Evolutionary conservation across 2,888 invertebrate species (phyloP).

Genomic region (Trissonchulus sp.): DNA sequence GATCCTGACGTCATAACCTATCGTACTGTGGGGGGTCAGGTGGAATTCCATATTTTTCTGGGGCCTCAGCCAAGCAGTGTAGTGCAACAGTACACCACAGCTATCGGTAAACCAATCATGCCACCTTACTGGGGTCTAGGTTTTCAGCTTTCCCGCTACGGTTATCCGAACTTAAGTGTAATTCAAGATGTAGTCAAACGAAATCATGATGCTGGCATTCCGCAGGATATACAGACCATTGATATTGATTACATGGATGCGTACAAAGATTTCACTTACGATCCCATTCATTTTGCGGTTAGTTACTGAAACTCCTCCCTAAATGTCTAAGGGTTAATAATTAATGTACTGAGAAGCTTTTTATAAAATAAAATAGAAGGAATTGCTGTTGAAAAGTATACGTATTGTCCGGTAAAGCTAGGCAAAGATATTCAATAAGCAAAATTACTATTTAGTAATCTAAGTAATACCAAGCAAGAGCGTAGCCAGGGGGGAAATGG

Average conservation of each 20-base stretch:
- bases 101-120: conserved; percentile 21
- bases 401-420: too few species aligned
- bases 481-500: too few species aligned
- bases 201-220: conserved; percentile 51
- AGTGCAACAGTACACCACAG: conserved; percentile 40
- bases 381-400: too few species aligned
- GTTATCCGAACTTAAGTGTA: conserved; percentile 36
- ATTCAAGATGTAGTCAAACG: conserved; percentile 45
- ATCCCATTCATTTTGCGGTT: conserved; percentile 55
- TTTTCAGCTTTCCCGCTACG: conserved; percentile 27
- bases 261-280: conserved; percentile 71
- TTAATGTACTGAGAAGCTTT: too few species aligned
- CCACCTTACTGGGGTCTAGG: conserved; percentile 30
- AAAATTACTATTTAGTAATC: too few species aligned
- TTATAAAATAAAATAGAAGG: too few species aligned
- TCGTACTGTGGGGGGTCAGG: conserved; percentile 55
- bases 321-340: too few species aligned
- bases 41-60: conserved; percentile 46
- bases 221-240: conserved; percentile 67
- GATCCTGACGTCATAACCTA: conserved; percentile 61
- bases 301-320: too few species aligned
- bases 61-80: conserved; percentile 46
- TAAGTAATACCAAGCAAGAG: too few species aligned
- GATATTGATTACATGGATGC: conserved; percentile 77
- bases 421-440: too few species aligned